Evolutionary conservation across 2,113 vertebrate species (phyloP).

Genomic region (Megalops atlanticus): DNA sequence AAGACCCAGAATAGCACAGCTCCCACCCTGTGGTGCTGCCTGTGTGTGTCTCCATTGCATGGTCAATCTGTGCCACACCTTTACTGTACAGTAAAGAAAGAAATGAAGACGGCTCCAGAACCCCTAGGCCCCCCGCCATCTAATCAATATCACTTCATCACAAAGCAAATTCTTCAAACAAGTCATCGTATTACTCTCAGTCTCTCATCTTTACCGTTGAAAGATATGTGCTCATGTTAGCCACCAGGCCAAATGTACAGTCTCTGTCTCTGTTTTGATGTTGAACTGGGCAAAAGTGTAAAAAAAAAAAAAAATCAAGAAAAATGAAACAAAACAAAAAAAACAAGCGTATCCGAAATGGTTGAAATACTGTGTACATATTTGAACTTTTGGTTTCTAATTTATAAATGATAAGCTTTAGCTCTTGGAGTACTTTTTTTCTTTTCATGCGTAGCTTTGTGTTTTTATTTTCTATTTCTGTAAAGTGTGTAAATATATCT

Average conservation of each 20-base stretch:
- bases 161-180: constrained; percentile 65
- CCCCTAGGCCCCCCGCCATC: constrained; percentile 58
- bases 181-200: constrained; percentile 71
- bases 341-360: constrained; percentile 83
- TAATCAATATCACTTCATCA: constrained; percentile 73
- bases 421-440: constrained; percentile 82
- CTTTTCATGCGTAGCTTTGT: constrained; percentile 83
- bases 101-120: constrained; percentile 45
- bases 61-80: constrained; percentile 41
- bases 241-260: constrained; percentile 83
- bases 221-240: constrained; percentile 76
- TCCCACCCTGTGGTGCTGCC: constrained; percentile 56
- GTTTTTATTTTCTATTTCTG: constrained; percentile 88
- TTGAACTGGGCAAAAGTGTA: constrained; percentile 79
- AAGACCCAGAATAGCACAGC: constrained; percentile 60
- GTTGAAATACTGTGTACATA: constrained; percentile 86
- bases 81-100: constrained; percentile 48
- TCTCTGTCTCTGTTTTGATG: constrained; percentile 83
- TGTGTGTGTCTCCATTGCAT: constrained; percentile 17
- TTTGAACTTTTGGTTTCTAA: constrained; percentile 84
- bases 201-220: constrained; percentile 65
- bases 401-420: constrained; percentile 86
- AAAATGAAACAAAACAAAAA: constrained; percentile 61
- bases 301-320: constrained; percentile 67
- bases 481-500: constrained; percentile 89